These are phyloP conservation scores for Tenthredo distinguenda DNA, from an alignment of 2,888 invertebrate genomes.

Conservation along the genomic window DNA sequence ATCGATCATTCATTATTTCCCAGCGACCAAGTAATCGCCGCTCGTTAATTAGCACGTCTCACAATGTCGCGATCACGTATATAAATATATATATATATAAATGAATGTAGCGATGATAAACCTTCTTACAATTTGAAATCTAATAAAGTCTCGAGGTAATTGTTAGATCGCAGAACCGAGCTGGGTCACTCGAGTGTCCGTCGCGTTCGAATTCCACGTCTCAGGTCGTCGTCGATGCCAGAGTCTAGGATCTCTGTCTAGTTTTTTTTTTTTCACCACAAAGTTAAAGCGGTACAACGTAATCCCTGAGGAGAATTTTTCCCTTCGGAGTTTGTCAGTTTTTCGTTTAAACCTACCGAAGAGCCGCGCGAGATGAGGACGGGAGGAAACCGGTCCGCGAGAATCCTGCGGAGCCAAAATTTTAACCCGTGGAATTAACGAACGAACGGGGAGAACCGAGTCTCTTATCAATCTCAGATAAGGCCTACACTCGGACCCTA, in stretches of 20 bases:
- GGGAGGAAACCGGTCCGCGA: background rate
- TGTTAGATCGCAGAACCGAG: background rate
- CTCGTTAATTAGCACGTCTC: background rate
- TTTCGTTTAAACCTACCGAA: no score
- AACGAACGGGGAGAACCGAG: background rate
- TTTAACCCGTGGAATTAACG: background rate
- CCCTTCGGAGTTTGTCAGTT: no score
- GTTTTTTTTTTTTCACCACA: background rate
- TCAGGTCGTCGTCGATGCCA: background rate
- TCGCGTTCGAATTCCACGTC: constrained; percentile 22
- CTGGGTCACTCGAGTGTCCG: background rate
- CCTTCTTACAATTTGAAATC: no score
- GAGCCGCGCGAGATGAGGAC: background rate
- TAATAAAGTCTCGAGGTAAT: background rate
- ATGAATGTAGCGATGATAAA: no score
- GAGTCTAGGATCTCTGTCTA: constrained; percentile 17
- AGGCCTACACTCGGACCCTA: constrained; percentile 29
- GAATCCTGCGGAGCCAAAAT: constrained; percentile 2
- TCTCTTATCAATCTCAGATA: constrained; percentile 59
- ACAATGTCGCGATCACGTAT: background rate
- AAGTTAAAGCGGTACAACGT: background rate
- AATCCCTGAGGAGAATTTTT: background rate
- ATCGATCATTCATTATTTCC: background rate
- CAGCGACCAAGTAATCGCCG: background rate
- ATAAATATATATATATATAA: no score